These are phyloP conservation scores for Ectropis crepuscularia DNA, from an alignment of 2,888 invertebrate species.

Conservation along the genomic window DNA sequence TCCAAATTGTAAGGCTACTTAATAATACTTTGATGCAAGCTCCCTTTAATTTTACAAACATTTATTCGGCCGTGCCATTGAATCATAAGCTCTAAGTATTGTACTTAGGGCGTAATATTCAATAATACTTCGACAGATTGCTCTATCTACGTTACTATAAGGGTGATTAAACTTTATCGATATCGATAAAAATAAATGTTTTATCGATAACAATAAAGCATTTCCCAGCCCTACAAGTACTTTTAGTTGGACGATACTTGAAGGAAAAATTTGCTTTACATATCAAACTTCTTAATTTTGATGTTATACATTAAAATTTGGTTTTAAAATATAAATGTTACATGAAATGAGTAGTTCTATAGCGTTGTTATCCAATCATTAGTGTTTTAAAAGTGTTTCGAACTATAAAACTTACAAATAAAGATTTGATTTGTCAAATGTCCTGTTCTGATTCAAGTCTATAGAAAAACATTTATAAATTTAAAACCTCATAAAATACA, in stretches of 20 bases:
- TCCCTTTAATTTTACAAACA: conserved; percentile 35
- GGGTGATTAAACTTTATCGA: neutral
- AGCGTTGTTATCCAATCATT: too few species aligned
- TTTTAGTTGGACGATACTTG: conserved; percentile 36
- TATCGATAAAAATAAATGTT: too few species aligned
- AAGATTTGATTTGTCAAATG: too few species aligned
- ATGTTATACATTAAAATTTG: conserved; percentile 25
- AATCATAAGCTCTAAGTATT: conserved; percentile 32
- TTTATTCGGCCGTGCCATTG: conserved; percentile 30
- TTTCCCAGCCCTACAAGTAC: conserved; percentile 28
- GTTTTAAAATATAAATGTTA: conserved; percentile 3
- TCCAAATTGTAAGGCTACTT: conserved; percentile 19
- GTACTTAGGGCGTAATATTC: conserved; percentile 30
- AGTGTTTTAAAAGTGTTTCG: too few species aligned
- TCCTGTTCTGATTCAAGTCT: too few species aligned
- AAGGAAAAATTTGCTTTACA: conserved; percentile 32
- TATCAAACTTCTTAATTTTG: conserved; percentile 24
- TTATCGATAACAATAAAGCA: conserved; percentile 35
- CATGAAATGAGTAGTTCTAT: neutral
- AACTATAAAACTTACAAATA: too few species aligned
- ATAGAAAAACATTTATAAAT: too few species aligned
- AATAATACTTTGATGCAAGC: conserved; percentile 42
- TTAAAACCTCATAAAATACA: neutral
- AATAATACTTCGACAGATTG: conserved; percentile 36
- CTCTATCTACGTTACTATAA: conserved; percentile 34